phyloP scores from a whole-genome alignment of 1,140 invertebrate genomes.

The Brachionus rotundiformis region DNA sequence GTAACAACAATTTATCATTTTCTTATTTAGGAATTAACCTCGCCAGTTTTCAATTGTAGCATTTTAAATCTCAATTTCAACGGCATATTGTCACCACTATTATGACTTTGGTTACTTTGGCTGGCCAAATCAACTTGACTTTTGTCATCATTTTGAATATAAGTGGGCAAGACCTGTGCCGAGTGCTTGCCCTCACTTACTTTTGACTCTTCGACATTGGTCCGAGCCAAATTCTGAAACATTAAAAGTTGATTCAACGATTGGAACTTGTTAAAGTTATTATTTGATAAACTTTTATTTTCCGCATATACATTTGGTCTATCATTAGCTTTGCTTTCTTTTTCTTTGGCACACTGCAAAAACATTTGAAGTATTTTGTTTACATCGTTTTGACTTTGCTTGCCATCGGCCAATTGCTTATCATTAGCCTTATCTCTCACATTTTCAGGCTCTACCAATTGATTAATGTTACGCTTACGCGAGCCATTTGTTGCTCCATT shows the following conservation, averaged over 20 bases:
- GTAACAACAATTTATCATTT: conserved; percentile 3
- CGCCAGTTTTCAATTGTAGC: conserved; percentile 48
- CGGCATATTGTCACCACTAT: conserved; percentile 52
- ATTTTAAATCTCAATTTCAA: conserved; percentile 48
- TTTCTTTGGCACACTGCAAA: conserved; percentile 28
- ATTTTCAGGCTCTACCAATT: conserved; percentile 15
- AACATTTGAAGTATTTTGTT: conserved; percentile 20
- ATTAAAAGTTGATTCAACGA: conserved; percentile 13
- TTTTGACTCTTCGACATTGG: not conserved
- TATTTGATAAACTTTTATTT: not conserved
- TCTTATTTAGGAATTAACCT: conserved; percentile 36
- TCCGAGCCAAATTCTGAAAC: not conserved
- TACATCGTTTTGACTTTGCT: not conserved
- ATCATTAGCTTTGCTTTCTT: not conserved
- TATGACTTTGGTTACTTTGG: conserved; percentile 7
- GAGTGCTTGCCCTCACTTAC: not conserved
- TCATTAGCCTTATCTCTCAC: not conserved
- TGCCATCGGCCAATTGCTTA: not conserved
- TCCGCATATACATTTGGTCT: not conserved
- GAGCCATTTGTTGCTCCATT: not conserved
- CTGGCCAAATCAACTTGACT: not conserved
- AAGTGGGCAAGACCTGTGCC: not conserved
- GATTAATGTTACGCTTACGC: conserved; percentile 37
- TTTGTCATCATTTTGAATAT: conserved; percentile 5
- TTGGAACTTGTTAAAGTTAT: not conserved